Conservation (phyloP, 2,113 vertebrate genomes). For the Stomatorhinus ivindoensis region DNA sequence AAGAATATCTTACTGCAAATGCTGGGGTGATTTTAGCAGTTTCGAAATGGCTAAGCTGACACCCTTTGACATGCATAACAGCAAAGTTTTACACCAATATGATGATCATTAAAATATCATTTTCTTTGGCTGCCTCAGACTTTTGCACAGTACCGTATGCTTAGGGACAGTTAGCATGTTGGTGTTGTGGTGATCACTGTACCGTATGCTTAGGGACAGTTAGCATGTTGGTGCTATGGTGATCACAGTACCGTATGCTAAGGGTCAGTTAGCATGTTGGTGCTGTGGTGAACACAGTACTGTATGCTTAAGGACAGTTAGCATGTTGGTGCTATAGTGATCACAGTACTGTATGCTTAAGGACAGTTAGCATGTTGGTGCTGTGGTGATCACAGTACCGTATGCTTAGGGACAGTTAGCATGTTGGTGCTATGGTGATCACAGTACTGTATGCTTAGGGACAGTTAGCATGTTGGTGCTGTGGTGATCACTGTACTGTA, state of each 20-base stretch:
- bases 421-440: too few species aligned
- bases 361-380: too few species aligned
- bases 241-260: background rate
- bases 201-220: background rate
- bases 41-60: background rate
- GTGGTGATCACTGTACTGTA: too few species aligned
- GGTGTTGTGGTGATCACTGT: background rate
- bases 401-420: too few species aligned
- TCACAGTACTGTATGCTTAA: too few species aligned
- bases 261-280: background rate
- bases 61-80: background rate
- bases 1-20: background rate
- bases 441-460: too few species aligned
- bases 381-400: too few species aligned
- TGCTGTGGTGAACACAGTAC: background rate
- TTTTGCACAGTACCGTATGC: background rate
- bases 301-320: background rate
- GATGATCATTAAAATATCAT: background rate
- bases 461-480: too few species aligned
- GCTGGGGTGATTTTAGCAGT: background rate
- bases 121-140: background rate
- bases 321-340: too few species aligned
- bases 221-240: too few species aligned
- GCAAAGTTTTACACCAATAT: background rate
- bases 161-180: background rate